These are phyloP conservation scores for Notodonta ziczac DNA, from an alignment of 2,888 invertebrate species.

Conservation along the genomic window DNA sequence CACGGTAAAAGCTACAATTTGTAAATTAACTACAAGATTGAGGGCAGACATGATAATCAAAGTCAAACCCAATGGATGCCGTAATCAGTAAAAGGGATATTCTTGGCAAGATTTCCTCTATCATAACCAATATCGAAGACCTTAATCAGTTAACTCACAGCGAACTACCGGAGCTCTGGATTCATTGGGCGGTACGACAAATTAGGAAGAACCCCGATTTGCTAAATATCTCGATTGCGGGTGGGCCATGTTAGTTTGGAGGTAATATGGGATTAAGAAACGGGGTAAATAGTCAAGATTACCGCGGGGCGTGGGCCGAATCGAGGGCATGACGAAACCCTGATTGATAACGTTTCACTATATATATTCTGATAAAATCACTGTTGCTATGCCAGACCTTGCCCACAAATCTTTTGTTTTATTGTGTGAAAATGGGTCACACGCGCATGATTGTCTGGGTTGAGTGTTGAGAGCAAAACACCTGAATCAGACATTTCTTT, in stretches of 20 bases:
- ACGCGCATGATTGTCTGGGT: constrained; percentile 25
- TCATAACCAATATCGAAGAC: constrained; percentile 34
- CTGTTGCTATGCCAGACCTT: constrained; percentile 60
- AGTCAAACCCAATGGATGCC: constrained; percentile 48
- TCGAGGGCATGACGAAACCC: constrained; percentile 77
- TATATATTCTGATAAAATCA: constrained; percentile 60
- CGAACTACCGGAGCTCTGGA: constrained; percentile 28
- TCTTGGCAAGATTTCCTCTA: constrained; percentile 49
- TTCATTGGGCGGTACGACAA: constrained; percentile 35
- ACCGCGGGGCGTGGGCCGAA: constrained; percentile 71
- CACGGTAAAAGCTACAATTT: constrained; percentile 36
- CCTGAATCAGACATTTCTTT: constrained; percentile 17
- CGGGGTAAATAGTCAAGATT: constrained; percentile 76
- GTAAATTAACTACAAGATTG: constrained; percentile 41
- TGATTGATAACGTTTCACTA: constrained; percentile 75
- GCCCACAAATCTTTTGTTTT: constrained; percentile 24
- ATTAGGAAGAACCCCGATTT: constrained; percentile 33
- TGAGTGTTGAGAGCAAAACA: constrained; percentile 24
- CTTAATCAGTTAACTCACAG: constrained; percentile 16
- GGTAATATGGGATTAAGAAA: constrained; percentile 67
- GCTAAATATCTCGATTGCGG: constrained; percentile 17
- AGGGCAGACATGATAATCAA: constrained; percentile 51
- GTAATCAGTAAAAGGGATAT: constrained; percentile 54
- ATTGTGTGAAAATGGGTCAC: constrained; percentile 31
- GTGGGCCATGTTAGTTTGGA: constrained; percentile 49